Base-by-base conservation (phyloP, 2,797 vertebrate genomes). In the Notoglanidium macrostoma region DNA sequence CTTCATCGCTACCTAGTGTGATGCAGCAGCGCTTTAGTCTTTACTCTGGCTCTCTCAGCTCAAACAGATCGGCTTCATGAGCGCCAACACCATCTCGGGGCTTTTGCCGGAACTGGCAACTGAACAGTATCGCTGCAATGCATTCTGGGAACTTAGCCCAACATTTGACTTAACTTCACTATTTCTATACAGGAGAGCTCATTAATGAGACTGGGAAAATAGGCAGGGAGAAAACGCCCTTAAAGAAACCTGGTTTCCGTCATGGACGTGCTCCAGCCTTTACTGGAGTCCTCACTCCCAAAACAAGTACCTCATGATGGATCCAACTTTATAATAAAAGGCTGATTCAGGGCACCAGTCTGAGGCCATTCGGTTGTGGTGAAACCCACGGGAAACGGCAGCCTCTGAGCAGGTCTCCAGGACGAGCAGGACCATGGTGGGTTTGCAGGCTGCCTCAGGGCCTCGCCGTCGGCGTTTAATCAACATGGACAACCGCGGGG, bases 401-500 rank as follows among this genome's bases (percentile, higher is more conserved):
- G 57, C 78, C 57, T 61, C 35, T 15, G 78, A 14, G 55, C 35
- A n/a, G 32, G 9, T n/a, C 78, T 46, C 35, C 78, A 44, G 32
- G 7, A 40, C 0, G 32, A 59, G 55, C 21, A 26, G 32, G 1
- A 61, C 29, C 54, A 14, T 1, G 32, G 11, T 7, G 21, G 19
- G 54, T 5, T 29, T 26, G 10, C 54, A 12, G 29, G 29, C 19
- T n/a, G 40, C 23, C 78, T 63, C 57, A 5, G 57, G 57, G 35
- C 40, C 35, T 81, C 35, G 14, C 5, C 78, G 15, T 81, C 40
- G 17, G 57, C 0, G 14, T 63, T 81, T 81, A 46, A 81, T 46
- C 57, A 14, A n/a, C 23, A 32, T n/a, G 35, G 57, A 81, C 57
- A 46, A 17, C 35, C 93, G 94, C 89, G 91, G 85, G 63, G 84